Evolutionary conservation across 2,888 invertebrate species (phyloP).

Genomic region (Hydroisotoma schaefferi): DNA sequence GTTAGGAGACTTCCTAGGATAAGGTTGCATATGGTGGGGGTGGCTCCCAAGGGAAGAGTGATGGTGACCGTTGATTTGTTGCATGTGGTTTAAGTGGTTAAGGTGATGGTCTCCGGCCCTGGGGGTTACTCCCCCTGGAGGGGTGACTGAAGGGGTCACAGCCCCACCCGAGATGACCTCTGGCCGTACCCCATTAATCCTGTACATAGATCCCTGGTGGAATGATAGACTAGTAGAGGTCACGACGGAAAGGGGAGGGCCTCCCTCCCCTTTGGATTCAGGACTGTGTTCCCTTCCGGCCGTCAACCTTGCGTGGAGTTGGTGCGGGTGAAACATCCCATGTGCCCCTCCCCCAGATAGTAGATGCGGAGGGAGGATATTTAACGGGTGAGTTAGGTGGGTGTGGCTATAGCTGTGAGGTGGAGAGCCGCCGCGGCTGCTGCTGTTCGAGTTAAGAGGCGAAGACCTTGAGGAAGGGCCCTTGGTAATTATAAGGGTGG

Average conservation of each 20-base stretch:
- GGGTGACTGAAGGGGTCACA: slow-evolving; percentile 35
- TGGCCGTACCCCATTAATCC: slow-evolving; percentile 76
- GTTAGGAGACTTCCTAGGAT: slow-evolving; percentile 36
- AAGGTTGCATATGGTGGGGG: slow-evolving; percentile 24
- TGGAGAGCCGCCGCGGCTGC: slow-evolving; percentile 32
- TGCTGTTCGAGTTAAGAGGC: slow-evolving; percentile 21
- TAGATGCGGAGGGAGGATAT: slow-evolving; percentile 34
- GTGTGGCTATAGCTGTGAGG: slow-evolving; percentile 25
- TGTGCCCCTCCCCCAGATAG: slow-evolving; percentile 19
- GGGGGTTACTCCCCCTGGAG: slow-evolving; percentile 9
- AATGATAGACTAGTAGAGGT: slow-evolving; percentile 49
- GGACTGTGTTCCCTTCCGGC: slow-evolving; percentile 23
- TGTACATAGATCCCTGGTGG: slow-evolving; percentile 48
- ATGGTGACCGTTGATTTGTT: slow-evolving; percentile 8
- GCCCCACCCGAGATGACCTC: slow-evolving; percentile 67
- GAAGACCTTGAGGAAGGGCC: slow-evolving; percentile 32
- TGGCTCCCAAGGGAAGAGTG: slow-evolving; percentile 26
- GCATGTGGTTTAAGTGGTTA: slow-evolving; percentile 23
- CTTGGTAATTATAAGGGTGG: slow-evolving; percentile 43
- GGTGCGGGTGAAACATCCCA: slow-evolving; percentile 33
- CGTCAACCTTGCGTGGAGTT: slow-evolving; percentile 44
- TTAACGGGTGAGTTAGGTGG: slow-evolving; percentile 33
- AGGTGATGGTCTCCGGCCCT: slow-evolving; percentile 13
- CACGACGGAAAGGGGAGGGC: slow-evolving; percentile 45
- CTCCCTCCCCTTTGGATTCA: slow-evolving; percentile 13